phyloP scores from a whole-genome alignment of 2,113 vertebrate genomes.

The Motacilla alba region DNA sequence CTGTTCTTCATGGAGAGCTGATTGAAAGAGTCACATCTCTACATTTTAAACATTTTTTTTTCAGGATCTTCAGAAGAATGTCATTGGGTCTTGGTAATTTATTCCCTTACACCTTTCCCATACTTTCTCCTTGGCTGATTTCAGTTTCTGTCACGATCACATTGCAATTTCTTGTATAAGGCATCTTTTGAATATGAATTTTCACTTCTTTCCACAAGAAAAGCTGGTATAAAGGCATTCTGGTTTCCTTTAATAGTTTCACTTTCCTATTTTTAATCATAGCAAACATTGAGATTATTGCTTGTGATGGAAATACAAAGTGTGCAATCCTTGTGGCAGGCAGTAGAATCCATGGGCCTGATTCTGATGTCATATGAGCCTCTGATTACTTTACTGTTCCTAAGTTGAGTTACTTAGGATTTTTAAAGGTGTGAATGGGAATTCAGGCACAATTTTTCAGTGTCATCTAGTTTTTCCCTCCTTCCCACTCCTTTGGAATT shows the following conservation, averaged over 20 bases:
- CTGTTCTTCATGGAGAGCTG: neutral
- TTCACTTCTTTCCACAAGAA: neutral
- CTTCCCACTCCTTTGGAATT: neutral
- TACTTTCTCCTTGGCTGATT: neutral
- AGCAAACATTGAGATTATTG: neutral
- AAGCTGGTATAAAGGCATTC: neutral
- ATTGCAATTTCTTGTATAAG: neutral
- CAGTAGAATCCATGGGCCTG: neutral
- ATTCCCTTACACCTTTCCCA: neutral
- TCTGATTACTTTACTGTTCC: neutral
- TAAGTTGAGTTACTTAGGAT: neutral
- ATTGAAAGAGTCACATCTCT: neutral
- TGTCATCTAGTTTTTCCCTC: neutral
- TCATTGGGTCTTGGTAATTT: neutral
- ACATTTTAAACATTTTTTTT: neutral
- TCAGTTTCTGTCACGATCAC: neutral
- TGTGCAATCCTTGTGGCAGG: neutral
- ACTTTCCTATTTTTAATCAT: neutral
- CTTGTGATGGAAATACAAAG: neutral
- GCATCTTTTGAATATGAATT: neutral
- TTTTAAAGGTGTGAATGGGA: neutral
- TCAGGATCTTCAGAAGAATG: neutral
- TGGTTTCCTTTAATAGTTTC: neutral
- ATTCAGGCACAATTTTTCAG: neutral
- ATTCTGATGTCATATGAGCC: neutral